These are phyloP conservation scores for Frieseomelitta varia DNA, from an alignment of 1,140 invertebrate species.

Conservation along the genomic window DNA sequence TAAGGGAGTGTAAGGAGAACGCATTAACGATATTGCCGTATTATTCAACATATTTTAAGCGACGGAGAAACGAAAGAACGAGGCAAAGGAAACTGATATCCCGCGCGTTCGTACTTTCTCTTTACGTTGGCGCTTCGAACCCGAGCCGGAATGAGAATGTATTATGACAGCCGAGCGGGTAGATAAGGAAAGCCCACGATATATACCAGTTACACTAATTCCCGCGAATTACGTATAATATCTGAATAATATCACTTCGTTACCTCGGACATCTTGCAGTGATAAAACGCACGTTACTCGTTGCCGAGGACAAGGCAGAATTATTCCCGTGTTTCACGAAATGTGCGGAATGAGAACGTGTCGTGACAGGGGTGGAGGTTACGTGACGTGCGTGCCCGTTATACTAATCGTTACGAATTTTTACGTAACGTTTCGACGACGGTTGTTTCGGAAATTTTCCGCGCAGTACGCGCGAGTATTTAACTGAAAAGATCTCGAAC, in stretches of 20 bases:
- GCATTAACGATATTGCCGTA: constrained; percentile 36
- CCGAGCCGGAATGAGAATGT: background rate
- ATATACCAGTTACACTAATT: background rate
- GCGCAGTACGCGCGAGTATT: no score
- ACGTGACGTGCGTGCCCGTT: no score
- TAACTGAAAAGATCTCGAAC: no score
- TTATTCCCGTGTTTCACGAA: background rate
- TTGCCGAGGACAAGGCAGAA: background rate
- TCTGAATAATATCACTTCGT: background rate
- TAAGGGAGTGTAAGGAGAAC: constrained; percentile 26
- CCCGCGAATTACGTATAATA: background rate
- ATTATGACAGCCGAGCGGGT: background rate
- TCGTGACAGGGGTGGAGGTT: background rate
- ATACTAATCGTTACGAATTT: no score
- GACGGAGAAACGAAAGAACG: constrained; percentile 1
- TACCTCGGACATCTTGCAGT: background rate
- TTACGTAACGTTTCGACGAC: no score
- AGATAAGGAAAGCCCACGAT: constrained; percentile 5
- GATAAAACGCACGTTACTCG: background rate
- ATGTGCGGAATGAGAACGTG: background rate
- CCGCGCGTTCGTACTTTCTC: background rate
- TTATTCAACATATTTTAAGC: constrained; percentile 47
- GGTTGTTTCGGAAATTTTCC: no score
- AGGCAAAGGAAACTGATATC: constrained; percentile 12
- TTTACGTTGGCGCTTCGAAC: background rate